A percentile compares a stretch with the other conserved stretches of the same genome.
Evolutionary conservation across 1,140 invertebrate genomes (phyloP).

Genomic region (Eriosoma lanigerum): DNA sequence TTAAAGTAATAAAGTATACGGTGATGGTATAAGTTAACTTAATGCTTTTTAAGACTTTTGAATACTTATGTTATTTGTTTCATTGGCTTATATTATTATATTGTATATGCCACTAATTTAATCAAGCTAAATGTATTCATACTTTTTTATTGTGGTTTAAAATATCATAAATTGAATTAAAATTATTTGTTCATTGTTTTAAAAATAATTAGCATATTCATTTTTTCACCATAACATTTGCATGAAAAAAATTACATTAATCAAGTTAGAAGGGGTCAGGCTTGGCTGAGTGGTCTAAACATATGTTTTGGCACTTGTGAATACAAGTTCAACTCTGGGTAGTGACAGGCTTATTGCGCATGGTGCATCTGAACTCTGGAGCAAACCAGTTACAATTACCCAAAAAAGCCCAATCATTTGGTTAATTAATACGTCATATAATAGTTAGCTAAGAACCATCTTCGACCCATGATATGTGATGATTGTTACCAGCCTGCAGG

Average conservation of each 20-base stretch:
- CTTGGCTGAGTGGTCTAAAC: no score
- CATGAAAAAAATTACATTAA: background rate
- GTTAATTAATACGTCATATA: no score
- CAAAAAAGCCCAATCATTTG: no score
- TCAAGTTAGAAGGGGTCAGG: no score
- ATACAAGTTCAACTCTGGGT: no score
- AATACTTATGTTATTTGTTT: background rate
- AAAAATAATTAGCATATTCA: background rate
- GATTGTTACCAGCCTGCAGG: no score
- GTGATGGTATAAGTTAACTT: background rate
- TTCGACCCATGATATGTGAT: no score
- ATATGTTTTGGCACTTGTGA: no score
- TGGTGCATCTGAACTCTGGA: no score
- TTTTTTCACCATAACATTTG: background rate
- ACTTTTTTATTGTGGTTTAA: background rate
- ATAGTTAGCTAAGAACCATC: no score
- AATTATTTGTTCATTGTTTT: background rate
- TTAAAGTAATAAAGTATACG: background rate
- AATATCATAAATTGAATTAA: background rate
- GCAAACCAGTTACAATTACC: no score
- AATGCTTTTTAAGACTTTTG: conserved; percentile 10
- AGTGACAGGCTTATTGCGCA: no score
- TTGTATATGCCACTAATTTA: background rate
- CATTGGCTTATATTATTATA: conserved; percentile 4
- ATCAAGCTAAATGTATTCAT: background rate